Base-by-base conservation (phyloP, 2,113 vertebrate species). In the Ophiodon elongatus region DNA sequence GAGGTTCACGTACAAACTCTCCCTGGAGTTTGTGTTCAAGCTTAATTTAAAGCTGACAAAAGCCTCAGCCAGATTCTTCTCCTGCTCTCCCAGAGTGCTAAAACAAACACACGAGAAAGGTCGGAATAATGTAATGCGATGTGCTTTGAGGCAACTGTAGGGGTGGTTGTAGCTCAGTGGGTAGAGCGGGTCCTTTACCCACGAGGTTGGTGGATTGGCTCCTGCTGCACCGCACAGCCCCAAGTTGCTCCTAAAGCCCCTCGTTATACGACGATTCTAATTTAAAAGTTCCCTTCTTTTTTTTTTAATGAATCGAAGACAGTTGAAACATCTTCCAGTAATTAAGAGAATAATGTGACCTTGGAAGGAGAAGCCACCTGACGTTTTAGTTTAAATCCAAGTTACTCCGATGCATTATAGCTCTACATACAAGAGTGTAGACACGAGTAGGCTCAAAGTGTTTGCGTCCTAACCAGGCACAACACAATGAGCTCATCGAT, bases 11-110 rank as follows among this genome's bases (percentile, higher is more conserved):
- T 4, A 25, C 14, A 37, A 39, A 52, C 52, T 67, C 37, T 64
- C 52, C 33, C 31, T 9, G 7, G 68, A 67, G 54, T 39, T 14
- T 71, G n/a, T 21, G 23, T 35, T 59, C 50, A 50, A 23, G 21
- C 35, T 78, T 73, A 29, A 79, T 68, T 79, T 59, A 52, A 67
- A 84, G 29, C 67, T 43, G n/a, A 43, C 65, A 64, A 64, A 64
- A 64, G 63, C 70, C 33, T 56, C 31, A 4, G 35, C 2, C 33
- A 72, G 54, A 52, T 41, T 27, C 39, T 35, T 50, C 19, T 70
- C 71, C 47, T 9, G 56, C 8, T 25, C 57, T 33, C 31, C 23
- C 66, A 8, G 25, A 59, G 50, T 0, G 41, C 41, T 45, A n/a
- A 43, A 68, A 25, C 27, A 77, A 67, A 79, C 70, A 59, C 33